Base-by-base conservation (phyloP, 2,113 vertebrate genomes). In the Prolemur simus region DNA sequence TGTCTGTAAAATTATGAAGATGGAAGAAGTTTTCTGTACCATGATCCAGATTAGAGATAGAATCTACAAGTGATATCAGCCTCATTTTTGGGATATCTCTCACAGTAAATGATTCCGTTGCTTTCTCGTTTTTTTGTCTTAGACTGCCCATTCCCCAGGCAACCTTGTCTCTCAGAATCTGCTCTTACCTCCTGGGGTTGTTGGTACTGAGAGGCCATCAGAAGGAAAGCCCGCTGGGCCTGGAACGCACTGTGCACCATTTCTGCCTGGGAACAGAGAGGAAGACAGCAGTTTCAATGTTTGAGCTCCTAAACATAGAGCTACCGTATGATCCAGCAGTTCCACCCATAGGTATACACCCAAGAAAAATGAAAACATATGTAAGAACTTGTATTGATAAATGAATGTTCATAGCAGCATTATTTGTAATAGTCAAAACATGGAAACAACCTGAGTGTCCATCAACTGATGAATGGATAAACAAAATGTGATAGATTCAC, bases 171-270 rank as follows among this genome's bases (percentile, higher is more conserved):
- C n/a, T 91, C 12, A 8, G 18, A 17, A 34, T 18, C 6, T 8
- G 5, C n/a, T 87, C 98, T 98, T 99, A 99, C 99, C 99, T 99
- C 98, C 73, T 99, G 98, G 94, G 99, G 99, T 97, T 99, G 98
- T 98, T 99, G 99, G 98, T 99, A 99, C 15, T 98, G 99, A 64
- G 99, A 99, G 27, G 99, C 99, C 98, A 99, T 98, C 97, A 99
- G 98, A 83, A 99, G 98, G 98, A 99, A 99, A 68, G 97, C 96
- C 96, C 99, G 99, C 98, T 99, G 99, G 0, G 99, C 99, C 97
- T 99, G 99, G 98, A 99, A 99, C 96, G 99, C 99, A 1, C 98
- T 98, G 71, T 98, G 98, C 73, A 99, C 99, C 99, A 99, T 99
- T 97, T 99, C 99, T 45, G 99, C 99, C 99, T 99, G 98, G 94